These are phyloP conservation scores for Rhombomys opimus DNA, from an alignment of 2,113 vertebrate species.

Conservation along the genomic window DNA sequence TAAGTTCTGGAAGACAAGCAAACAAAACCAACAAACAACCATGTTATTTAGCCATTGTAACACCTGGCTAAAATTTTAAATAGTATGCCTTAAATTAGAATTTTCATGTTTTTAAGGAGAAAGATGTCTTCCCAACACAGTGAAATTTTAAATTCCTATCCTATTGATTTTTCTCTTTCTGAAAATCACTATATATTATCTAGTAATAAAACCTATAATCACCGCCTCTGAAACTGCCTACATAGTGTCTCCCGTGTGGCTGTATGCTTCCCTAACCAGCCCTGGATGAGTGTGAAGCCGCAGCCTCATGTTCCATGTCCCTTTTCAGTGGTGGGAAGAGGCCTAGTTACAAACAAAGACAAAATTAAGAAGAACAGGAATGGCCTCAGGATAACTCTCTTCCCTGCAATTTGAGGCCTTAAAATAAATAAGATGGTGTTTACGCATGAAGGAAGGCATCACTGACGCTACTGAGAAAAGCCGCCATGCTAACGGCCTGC, in stretches of 20 bases:
- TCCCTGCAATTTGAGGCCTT: background rate
- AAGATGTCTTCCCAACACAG: background rate
- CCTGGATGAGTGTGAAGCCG: background rate
- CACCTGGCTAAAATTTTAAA: conserved; percentile 42
- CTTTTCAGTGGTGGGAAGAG: background rate
- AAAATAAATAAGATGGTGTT: conserved; percentile 41
- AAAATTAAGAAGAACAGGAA: background rate
- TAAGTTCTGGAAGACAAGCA: background rate
- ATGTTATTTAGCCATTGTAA: background rate
- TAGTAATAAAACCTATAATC: conserved; percentile 17
- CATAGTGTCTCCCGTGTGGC: background rate
- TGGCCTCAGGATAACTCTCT: background rate
- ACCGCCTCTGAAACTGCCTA: background rate
- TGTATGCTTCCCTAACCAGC: background rate
- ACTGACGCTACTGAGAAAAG: conserved; percentile 30
- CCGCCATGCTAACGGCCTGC: background rate
- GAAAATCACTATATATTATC: conserved; percentile 17
- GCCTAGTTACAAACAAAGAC: background rate
- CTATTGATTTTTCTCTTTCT: background rate
- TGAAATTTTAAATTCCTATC: conserved; percentile 5
- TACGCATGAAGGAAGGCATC: conserved; percentile 55
- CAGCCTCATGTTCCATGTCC: background rate
- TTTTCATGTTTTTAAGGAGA: conserved; percentile 4
- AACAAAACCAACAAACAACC: background rate
- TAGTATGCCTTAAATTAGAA: background rate